Evolutionary conservation across 1,140 invertebrate genomes (phyloP).

Genomic region (Gryllus bimaculatus): DNA sequence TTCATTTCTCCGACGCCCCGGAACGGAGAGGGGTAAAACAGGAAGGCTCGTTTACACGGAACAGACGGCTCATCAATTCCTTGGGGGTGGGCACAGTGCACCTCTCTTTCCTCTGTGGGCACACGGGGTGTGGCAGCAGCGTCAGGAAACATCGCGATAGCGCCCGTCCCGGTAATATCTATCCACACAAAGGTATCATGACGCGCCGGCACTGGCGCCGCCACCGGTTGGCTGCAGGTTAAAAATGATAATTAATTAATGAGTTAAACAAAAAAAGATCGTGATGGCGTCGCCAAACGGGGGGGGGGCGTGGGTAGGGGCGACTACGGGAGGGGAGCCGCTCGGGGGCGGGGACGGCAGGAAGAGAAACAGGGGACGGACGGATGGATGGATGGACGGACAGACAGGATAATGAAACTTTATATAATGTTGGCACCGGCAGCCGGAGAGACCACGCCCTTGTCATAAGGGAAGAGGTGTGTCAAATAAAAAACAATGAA

Average conservation of each 20-base stretch:
- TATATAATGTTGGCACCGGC: background rate
- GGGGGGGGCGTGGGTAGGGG: no score
- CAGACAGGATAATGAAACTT: constrained; percentile 1
- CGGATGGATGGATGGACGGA: background rate
- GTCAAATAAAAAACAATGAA: constrained; percentile 2
- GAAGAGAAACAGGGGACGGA: no score
- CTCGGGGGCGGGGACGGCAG: no score
- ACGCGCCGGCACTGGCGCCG: background rate
- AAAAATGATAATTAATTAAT: constrained; percentile 6
- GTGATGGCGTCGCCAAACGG: background rate
- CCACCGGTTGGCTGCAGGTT: background rate
- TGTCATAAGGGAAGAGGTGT: background rate
- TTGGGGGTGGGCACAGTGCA: background rate
- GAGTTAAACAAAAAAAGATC: constrained; percentile 5
- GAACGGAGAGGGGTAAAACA: background rate
- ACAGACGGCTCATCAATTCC: background rate
- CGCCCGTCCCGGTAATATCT: background rate
- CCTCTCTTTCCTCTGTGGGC: background rate
- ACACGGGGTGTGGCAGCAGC: background rate
- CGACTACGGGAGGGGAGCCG: no score
- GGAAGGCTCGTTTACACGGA: background rate
- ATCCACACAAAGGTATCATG: background rate
- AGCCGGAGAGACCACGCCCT: background rate
- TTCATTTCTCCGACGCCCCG: background rate
- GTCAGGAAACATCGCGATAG: background rate